A percentile compares a stretch with the other conserved stretches of the same genome.
Conservation (phyloP, 2,888 invertebrate species). For the Hirtodrosophila cameraria region DNA sequence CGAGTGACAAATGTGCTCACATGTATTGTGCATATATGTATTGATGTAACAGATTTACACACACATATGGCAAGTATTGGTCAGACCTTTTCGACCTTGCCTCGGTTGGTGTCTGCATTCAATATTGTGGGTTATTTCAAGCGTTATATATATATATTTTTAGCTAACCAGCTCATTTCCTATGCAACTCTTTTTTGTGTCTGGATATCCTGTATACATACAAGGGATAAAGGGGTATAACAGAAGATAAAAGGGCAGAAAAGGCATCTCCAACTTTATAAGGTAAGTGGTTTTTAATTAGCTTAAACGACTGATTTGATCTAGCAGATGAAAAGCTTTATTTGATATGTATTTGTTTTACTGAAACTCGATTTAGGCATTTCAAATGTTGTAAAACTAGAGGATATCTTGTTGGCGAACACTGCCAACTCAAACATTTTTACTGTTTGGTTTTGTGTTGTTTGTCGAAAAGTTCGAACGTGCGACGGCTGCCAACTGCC, state of each 20-base stretch:
- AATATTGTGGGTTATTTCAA: constrained; percentile 14
- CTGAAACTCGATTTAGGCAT: no score
- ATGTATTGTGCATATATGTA: background rate
- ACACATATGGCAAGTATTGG: constrained; percentile 15
- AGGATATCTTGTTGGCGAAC: no score
- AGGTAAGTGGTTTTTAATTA: no score
- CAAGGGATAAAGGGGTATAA: no score
- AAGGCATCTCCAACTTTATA: no score
- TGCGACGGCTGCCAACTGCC: constrained; percentile 47
- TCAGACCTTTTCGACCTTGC: constrained; percentile 44
- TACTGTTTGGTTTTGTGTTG: constrained; percentile 5
- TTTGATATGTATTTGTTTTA: background rate
- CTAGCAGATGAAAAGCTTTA: no score
- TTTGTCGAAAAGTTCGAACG: constrained; percentile 57
- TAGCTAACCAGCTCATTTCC: constrained; percentile 64
- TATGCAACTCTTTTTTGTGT: constrained; percentile 36
- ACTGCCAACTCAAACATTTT: background rate
- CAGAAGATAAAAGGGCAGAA: no score
- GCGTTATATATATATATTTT: constrained; percentile 46
- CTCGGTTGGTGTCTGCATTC: constrained; percentile 16
- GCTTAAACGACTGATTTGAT: no score
- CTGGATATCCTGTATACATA: background rate
- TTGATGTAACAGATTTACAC: constrained; percentile 4
- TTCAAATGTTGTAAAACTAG: no score
- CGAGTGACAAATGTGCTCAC: constrained; percentile 22